Base-by-base conservation (phyloP, 92 coral and sea anemone genomes). In the Muricea muricata region DNA sequence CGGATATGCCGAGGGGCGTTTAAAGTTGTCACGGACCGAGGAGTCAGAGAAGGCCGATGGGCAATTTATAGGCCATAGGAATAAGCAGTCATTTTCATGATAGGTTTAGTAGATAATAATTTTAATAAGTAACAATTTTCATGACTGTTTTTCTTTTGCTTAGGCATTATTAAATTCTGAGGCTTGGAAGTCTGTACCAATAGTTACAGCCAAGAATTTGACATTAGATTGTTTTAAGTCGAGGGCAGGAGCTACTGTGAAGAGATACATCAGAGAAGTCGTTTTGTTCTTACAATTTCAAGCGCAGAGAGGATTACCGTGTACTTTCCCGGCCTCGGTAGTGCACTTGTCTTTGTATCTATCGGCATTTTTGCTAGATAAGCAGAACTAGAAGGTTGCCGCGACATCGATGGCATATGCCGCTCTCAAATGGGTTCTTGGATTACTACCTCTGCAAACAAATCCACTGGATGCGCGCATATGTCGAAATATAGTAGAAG, bases 351-450 rank as follows among this genome's bases (percentile, higher is more conserved):
- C 56, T 6, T 72, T 72, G 78, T 72, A 72, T 39, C 42, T 39
- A 41, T 72, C n/a, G n/a, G n/a, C 28, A 0, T 39, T 39, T 72
- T 21, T 72, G 6, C 20, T 41, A 72, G 56, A 20, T 72, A 39
- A 66, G 29, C 13, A 42, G 20, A 52, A 52, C 5, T 69, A 66
- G 3, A 34, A 78, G n/a, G n/a, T n/a, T 39, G 31, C 70, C 25
- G 89, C 9, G 42, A 37, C 66, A 32, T 77, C 89, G 8, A 85
- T 78, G 84, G 89, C 89, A 1, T 76, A 75, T 61, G 17, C 84
- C 26, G 83, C 88, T 32, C 73, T 85, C 45, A 85, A 82, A 68
- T 82, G 87, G 87, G 71, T 83, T 18, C 87, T 71, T 39, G 20
- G 81, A 33, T 17, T 71, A 14, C 35, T 83, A 6, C 87, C 87